Conservation (phyloP, 2,888 invertebrate genomes). For the Rhamphomyia laevipes region DNA sequence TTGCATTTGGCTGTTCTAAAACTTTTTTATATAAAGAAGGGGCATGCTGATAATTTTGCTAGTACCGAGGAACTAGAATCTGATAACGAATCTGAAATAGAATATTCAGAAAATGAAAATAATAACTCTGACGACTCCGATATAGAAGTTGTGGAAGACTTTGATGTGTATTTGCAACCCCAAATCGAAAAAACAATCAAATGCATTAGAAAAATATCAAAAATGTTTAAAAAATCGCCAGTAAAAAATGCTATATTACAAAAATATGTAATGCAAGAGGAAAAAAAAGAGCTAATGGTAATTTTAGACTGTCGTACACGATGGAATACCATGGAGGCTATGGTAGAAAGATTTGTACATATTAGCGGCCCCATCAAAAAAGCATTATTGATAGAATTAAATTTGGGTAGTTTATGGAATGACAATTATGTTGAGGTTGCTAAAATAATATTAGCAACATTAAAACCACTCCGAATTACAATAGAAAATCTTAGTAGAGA, state of each 20-base stretch:
- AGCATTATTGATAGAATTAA: not conserved
- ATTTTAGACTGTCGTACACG: not conserved
- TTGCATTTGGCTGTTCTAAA: not conserved
- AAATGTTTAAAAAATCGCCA: not conserved
- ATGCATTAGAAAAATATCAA: not conserved
- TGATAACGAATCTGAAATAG: not conserved
- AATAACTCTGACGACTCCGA: not conserved
- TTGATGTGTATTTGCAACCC: not conserved
- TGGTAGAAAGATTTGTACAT: not conserved
- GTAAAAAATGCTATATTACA: conserved; percentile 1
- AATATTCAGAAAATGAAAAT: not conserved
- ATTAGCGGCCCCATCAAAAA: not conserved
- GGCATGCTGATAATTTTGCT: no score
- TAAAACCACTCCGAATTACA: conserved; percentile 1
- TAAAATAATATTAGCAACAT: not conserved
- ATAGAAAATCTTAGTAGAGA: not conserved
- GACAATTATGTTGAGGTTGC: not conserved
- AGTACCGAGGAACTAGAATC: no score
- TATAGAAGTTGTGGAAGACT: not conserved
- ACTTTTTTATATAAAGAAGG: not conserved
- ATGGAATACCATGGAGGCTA: not conserved
- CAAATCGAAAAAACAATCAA: not conserved
- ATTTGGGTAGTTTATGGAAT: conserved; percentile 2
- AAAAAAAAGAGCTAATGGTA: not conserved
- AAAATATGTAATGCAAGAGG: not conserved